These are phyloP conservation scores for Tethea ocularis DNA, from an alignment of 2,888 invertebrate genomes.

Conservation along the genomic window DNA sequence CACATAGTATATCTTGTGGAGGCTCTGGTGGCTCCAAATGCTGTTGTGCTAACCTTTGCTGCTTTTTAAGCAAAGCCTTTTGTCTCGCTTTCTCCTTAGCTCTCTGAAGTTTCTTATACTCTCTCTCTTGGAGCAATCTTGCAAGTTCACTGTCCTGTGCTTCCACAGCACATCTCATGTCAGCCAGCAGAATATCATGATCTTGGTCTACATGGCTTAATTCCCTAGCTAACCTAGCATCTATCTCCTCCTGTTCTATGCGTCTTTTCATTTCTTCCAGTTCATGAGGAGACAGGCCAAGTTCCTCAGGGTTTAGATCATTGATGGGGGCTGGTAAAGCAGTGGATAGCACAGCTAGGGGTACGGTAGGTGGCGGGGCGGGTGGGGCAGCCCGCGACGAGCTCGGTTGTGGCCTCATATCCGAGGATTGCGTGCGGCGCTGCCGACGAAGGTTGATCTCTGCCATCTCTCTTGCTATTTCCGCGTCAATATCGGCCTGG, in stretches of 20 bases:
- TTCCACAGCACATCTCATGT: conserved; percentile 78
- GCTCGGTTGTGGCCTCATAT: conserved; percentile 61
- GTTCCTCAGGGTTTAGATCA: conserved; percentile 62
- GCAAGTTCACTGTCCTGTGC: conserved; percentile 78
- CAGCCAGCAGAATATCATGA: conserved; percentile 66
- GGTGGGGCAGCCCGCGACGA: conserved; percentile 58
- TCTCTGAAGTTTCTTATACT: conserved; percentile 75
- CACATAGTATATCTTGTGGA: conserved; percentile 66
- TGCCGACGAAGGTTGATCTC: conserved; percentile 75
- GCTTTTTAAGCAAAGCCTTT: conserved; percentile 75
- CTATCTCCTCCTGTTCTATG: conserved; percentile 74
- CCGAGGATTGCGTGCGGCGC: conserved; percentile 54
- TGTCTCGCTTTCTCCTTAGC: conserved; percentile 78
- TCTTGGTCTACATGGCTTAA: conserved; percentile 67
- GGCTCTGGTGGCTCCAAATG: conserved; percentile 39
- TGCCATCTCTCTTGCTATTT: conserved; percentile 76
- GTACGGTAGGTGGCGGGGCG: conserved; percentile 33
- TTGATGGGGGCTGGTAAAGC: conserved; percentile 21
- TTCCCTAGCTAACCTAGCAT: conserved; percentile 70
- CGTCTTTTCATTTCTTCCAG: conserved; percentile 69
- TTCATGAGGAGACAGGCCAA: conserved; percentile 69
- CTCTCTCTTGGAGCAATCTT: conserved; percentile 71
- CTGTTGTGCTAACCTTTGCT: conserved; percentile 62
- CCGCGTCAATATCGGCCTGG: conserved; percentile 76
- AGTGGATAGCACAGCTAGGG: conserved; percentile 6